These are phyloP conservation scores for Channa argus DNA, from an alignment of 2,113 vertebrate genomes.

Conservation along the genomic window DNA sequence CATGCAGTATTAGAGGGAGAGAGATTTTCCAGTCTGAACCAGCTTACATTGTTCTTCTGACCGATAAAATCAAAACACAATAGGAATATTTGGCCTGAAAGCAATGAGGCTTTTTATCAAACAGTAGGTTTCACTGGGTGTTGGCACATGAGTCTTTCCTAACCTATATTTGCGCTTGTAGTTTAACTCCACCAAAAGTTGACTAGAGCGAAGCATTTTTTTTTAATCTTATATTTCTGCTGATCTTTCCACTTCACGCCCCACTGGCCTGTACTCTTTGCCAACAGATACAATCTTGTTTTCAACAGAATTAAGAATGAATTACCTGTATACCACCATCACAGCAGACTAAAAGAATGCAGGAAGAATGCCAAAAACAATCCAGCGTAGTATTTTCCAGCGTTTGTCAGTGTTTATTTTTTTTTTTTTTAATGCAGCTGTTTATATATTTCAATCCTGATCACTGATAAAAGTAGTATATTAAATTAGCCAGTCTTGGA, in stretches of 20 bases:
- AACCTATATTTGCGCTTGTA: background rate
- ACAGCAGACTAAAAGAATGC: background rate
- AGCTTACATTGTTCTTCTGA: too few relatives aligned
- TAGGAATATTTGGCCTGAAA: background rate
- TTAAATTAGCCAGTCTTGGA: background rate
- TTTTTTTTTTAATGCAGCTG: background rate
- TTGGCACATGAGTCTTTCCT: background rate
- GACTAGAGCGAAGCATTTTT: slow-evolving; percentile 10
- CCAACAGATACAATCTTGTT: background rate
- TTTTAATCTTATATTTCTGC: background rate
- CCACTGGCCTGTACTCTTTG: background rate
- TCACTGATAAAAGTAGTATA: slow-evolving; percentile 11
- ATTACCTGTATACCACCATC: background rate
- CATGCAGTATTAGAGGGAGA: too few relatives aligned
- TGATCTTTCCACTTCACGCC: background rate
- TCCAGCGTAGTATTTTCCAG: background rate
- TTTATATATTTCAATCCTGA: slow-evolving; percentile 14
- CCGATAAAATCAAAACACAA: too few relatives aligned
- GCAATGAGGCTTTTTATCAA: background rate
- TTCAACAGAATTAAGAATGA: background rate
- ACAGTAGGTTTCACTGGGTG: background rate
- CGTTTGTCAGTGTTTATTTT: background rate
- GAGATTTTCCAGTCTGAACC: too few relatives aligned
- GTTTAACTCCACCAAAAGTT: slow-evolving; percentile 7
- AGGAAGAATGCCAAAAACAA: background rate